These are phyloP conservation scores for Hemibagrus guttatus DNA, from an alignment of 2,797 vertebrate genomes.

Conservation along the genomic window DNA sequence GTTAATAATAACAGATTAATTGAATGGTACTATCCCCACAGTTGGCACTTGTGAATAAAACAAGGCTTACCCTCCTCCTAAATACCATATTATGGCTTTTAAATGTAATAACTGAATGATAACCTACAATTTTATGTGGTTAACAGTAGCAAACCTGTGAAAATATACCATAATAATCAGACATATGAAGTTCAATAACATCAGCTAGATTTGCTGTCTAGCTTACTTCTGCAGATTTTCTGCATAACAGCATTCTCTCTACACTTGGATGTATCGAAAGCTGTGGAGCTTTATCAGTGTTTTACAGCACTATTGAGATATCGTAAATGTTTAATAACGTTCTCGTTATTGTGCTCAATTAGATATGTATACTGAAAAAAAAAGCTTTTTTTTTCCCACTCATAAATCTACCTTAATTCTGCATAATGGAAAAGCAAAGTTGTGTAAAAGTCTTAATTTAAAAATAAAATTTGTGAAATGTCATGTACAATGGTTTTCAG, in stretches of 20 bases:
- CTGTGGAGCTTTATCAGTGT: not conserved
- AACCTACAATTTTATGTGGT: not conserved
- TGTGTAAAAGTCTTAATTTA: not conserved
- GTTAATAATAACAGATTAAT: slow-evolving; percentile 22
- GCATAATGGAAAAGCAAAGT: not conserved
- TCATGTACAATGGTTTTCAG: not conserved
- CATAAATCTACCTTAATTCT: not conserved
- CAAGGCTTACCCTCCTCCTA: not conserved
- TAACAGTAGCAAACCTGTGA: not conserved
- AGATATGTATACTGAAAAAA: not conserved
- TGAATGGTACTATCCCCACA: not conserved
- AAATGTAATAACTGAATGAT: not conserved
- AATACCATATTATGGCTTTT: not conserved
- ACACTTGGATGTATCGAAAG: not conserved
- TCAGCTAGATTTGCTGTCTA: not conserved
- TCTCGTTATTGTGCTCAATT: not conserved
- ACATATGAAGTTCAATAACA: not conserved
- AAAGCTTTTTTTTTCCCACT: not conserved
- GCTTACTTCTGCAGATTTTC: not conserved
- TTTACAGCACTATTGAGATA: not conserved
- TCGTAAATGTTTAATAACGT: not conserved
- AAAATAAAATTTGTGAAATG: not conserved
- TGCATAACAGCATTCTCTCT: not conserved
- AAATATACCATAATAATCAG: not conserved
- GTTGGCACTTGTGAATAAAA: not conserved